Conservation (phyloP, 1,140 invertebrate genomes). For the Lepidostoma basale region DNA sequence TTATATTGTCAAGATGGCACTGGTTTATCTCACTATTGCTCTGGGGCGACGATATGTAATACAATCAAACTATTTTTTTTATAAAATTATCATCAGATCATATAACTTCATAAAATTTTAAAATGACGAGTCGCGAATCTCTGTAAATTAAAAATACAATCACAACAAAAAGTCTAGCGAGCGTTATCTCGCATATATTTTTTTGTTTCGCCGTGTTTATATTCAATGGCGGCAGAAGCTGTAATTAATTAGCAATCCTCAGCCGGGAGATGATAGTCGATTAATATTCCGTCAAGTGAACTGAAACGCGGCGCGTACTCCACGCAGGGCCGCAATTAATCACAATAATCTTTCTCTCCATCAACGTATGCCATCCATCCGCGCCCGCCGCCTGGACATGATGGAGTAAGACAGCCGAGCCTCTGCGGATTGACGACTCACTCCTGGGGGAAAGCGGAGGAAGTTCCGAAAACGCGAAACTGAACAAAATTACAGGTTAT, state of each 20-base stretch:
- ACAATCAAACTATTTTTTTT: too few species aligned
- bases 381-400: neutral
- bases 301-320: slow-evolving; percentile 6
- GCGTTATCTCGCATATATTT: neutral
- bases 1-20: too few species aligned
- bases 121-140: too few species aligned
- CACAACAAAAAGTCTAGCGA: neutral
- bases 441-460: neutral
- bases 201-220: neutral
- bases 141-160: too few species aligned
- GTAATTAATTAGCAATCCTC: slow-evolving; percentile 22
- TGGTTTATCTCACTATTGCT: too few species aligned
- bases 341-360: slow-evolving; percentile 28
- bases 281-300: slow-evolving; percentile 29
- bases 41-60: too few species aligned
- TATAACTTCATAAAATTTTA: too few species aligned
- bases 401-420: slow-evolving; percentile 9
- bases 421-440: slow-evolving; percentile 5
- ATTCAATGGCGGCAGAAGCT: neutral
- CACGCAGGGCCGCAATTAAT: slow-evolving; percentile 15
- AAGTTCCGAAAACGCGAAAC: neutral
- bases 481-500: neutral
- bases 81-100: too few species aligned
- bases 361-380: slow-evolving; percentile 21
- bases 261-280: slow-evolving; percentile 15